Conservation (phyloP, 2,113 vertebrate species). For the Cyphomyrus discorhynchus region DNA sequence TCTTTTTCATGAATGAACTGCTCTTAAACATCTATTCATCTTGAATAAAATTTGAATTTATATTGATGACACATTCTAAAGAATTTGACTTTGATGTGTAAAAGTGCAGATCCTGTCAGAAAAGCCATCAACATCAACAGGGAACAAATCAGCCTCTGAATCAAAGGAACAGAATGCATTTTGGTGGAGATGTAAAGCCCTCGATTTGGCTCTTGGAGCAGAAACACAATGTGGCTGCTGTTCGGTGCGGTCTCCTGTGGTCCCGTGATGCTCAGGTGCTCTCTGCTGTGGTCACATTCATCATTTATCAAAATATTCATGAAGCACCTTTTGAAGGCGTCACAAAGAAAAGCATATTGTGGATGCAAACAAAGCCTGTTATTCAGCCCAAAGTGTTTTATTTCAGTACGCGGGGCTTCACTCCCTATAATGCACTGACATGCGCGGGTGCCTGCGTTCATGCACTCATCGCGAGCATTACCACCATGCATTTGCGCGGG, state of each 20-base stretch:
- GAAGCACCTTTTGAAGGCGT: not conserved
- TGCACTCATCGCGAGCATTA: no score
- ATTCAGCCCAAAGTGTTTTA: slow-evolving; percentile 3
- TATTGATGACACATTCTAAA: not conserved
- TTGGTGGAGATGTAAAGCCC: not conserved
- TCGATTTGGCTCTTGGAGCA: not conserved
- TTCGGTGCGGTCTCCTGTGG: not conserved
- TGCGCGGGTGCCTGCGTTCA: not conserved
- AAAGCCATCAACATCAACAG: not conserved
- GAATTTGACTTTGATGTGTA: not conserved
- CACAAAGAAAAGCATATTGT: not conserved
- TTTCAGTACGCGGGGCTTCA: not conserved
- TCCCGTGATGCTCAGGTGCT: not conserved
- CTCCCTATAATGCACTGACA: no score
- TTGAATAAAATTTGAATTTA: not conserved
- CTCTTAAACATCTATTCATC: not conserved
- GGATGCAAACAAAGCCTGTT: not conserved
- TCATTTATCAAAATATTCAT: slow-evolving; percentile 1
- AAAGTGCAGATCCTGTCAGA: not conserved
- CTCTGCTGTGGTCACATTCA: not conserved
- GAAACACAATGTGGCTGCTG: not conserved
- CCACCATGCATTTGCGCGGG: no score
- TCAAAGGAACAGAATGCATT: not conserved
- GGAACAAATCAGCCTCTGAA: not conserved
- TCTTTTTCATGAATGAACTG: not conserved